A percentile compares a stretch with the other conserved stretches of the same genome.
Evolutionary conservation across 2,113 vertebrate species (phyloP).

Genomic region (Thymallus thymallus): DNA sequence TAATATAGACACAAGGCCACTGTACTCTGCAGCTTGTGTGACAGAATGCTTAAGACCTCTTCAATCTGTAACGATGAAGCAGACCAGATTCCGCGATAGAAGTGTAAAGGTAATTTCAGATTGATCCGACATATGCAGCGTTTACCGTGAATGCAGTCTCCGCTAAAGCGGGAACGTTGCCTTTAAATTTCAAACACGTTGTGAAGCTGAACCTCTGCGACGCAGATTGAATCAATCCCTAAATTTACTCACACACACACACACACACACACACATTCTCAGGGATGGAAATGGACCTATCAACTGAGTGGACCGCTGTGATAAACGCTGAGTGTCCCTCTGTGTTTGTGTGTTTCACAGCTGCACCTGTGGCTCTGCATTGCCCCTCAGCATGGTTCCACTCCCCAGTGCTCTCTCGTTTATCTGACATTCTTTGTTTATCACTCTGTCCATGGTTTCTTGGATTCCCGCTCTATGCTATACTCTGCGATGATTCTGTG

Average conservation of each 20-base stretch:
- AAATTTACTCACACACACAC: slow-evolving; percentile 28
- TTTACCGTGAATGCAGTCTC: too few species aligned
- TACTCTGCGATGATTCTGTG: not conserved
- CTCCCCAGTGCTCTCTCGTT: not conserved
- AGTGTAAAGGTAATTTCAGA: too few species aligned
- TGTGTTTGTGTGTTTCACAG: slow-evolving; percentile 7
- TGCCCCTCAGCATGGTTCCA: not conserved
- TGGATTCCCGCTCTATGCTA: too few species aligned
- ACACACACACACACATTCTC: slow-evolving; percentile 27
- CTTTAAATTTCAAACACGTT: too few species aligned
- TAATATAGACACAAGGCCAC: slow-evolving; percentile 56
- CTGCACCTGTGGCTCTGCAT: not conserved
- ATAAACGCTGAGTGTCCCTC: slow-evolving; percentile 45
- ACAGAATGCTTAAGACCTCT: slow-evolving; percentile 35
- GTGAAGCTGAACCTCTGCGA: too few species aligned
- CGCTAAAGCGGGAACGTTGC: too few species aligned
- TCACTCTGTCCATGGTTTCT: not conserved
- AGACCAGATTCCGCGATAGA: too few species aligned
- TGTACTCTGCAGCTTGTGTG: slow-evolving; percentile 39
- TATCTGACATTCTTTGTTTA: not conserved
- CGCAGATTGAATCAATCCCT: not conserved
- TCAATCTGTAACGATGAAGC: too few species aligned
- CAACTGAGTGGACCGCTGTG: slow-evolving; percentile 58
- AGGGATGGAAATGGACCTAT: slow-evolving; percentile 64
- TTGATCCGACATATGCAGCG: too few species aligned